Conservation (phyloP, 2,113 vertebrate species). For the Oryzias javanicus region DNA sequence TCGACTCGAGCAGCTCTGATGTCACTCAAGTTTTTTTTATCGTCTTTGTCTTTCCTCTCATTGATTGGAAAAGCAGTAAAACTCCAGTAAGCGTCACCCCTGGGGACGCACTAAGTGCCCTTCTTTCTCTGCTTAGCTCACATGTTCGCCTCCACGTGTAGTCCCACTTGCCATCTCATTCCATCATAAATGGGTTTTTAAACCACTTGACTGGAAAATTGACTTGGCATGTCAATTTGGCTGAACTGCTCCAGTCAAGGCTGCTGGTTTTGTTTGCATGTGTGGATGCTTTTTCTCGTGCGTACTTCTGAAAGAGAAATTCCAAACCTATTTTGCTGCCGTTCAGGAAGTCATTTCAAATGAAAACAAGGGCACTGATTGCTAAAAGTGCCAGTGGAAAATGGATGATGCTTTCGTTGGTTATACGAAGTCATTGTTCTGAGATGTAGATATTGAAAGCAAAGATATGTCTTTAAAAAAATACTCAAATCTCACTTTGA, state of each 20-base stretch:
- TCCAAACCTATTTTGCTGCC: conserved; percentile 15
- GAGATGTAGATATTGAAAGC: not conserved
- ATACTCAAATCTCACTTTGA: not conserved
- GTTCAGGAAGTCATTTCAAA: conserved; percentile 22
- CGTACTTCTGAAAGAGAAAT: conserved; percentile 7
- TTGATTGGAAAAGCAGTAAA: conserved; percentile 61
- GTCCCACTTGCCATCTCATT: conserved; percentile 53
- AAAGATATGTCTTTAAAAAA: conserved; percentile 1
- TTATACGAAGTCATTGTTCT: conserved; percentile 14
- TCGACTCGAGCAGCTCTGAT: conserved; percentile 12
- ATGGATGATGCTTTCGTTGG: conserved; percentile 19
- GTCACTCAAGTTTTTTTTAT: conserved; percentile 16
- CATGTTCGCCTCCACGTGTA: conserved; percentile 51
- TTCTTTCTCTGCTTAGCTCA: conserved; percentile 18
- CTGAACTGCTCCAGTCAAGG: conserved; percentile 42
- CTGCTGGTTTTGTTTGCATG: conserved; percentile 35
- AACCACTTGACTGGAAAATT: conserved; percentile 71
- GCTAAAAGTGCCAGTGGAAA: conserved; percentile 28
- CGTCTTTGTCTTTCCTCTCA: conserved; percentile 26
- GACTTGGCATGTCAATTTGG: conserved; percentile 54
- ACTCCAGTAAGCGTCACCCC: conserved; percentile 23
- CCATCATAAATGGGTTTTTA: conserved; percentile 62
- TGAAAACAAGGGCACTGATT: conserved; percentile 35
- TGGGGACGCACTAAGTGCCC: conserved; percentile 45
- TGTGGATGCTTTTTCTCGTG: conserved; percentile 32